Percentiles rank a stretch among this genome's conserved stretches.
These are phyloP conservation scores for Botia kubotai DNA, from an alignment of 2,797 vertebrate species.

Conservation along the genomic window DNA sequence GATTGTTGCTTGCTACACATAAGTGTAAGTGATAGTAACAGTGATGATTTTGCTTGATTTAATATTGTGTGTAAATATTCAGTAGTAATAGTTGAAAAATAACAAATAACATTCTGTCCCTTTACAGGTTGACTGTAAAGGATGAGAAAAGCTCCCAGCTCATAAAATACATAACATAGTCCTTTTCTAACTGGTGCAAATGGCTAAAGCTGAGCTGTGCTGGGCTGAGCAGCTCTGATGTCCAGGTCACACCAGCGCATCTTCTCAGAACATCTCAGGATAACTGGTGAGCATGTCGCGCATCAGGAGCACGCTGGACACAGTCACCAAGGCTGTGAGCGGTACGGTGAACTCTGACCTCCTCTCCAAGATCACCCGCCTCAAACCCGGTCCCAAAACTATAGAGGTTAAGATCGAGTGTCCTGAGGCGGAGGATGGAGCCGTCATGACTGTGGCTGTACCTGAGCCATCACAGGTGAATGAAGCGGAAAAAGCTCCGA, in stretches of 20 bases:
- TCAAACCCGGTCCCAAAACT: slow-evolving; percentile 76
- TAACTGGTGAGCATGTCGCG: slow-evolving; percentile 82
- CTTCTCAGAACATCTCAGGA: slow-evolving; percentile 16
- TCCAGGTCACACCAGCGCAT: neutral
- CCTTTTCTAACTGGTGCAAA: neutral
- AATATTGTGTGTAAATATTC: neutral
- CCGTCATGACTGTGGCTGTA: slow-evolving; percentile 60
- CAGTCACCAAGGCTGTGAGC: slow-evolving; percentile 90
- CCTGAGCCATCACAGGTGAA: slow-evolving; percentile 63
- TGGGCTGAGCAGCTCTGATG: slow-evolving; percentile 9
- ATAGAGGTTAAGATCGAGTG: slow-evolving; percentile 61
- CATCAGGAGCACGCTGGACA: slow-evolving; percentile 90
- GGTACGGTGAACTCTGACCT: slow-evolving; percentile 84
- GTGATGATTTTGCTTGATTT: too few relatives aligned
- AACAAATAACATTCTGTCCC: slow-evolving; percentile 5
- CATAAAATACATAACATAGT: neutral
- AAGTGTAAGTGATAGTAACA: too few relatives aligned
- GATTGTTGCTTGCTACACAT: too few relatives aligned
- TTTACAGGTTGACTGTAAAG: slow-evolving; percentile 29
- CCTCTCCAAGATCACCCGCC: slow-evolving; percentile 86
- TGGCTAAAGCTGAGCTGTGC: neutral
- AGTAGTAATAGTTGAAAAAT: neutral
- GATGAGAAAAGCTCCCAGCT: neutral
- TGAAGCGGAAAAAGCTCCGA: slow-evolving; percentile 19
- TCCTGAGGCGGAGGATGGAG: neutral